Percentiles rank a stretch among this genome's conserved stretches.
phyloP scores from a whole-genome alignment of 2,113 vertebrate species.

The Diadophis punctatus region DNA sequence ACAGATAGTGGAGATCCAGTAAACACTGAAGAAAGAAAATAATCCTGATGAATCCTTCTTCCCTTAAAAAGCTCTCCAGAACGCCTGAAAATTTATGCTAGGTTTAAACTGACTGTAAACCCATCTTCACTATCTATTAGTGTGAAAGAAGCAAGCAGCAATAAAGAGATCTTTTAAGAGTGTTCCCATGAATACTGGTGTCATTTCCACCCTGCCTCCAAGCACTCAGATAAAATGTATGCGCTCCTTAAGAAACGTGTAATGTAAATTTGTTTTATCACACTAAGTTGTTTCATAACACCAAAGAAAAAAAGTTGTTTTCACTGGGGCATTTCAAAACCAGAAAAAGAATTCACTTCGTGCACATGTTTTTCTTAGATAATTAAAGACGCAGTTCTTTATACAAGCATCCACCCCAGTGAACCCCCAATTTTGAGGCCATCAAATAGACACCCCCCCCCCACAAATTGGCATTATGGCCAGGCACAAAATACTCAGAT shows the following conservation, averaged over 20 bases:
- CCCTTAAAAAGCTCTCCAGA: not conserved
- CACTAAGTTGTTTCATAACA: not conserved
- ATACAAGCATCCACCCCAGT: not conserved
- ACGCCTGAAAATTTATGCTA: not conserved
- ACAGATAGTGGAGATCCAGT: not conserved
- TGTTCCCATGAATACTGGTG: not conserved
- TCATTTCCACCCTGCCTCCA: not conserved
- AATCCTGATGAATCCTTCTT: not conserved
- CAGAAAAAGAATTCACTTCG: conserved; percentile 23
- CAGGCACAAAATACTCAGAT: not conserved
- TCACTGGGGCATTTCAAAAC: conserved; percentile 19
- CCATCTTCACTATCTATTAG: not conserved
- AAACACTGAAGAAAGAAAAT: not conserved
- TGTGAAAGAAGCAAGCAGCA: not conserved
- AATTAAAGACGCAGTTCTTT: conserved; percentile 26
- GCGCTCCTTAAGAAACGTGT: not conserved
- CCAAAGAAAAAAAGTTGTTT: not conserved
- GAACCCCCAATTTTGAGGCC: not conserved
- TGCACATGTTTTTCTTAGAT: conserved; percentile 19
- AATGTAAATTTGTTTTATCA: conserved; percentile 10
- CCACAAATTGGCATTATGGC: not conserved
- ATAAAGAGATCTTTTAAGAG: not conserved
- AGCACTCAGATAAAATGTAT: not conserved
- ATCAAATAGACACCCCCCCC: not conserved
- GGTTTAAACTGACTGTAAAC: not conserved